Base-by-base conservation (phyloP, 2,888 invertebrate species). In the Dinocampus coccinellae region DNA sequence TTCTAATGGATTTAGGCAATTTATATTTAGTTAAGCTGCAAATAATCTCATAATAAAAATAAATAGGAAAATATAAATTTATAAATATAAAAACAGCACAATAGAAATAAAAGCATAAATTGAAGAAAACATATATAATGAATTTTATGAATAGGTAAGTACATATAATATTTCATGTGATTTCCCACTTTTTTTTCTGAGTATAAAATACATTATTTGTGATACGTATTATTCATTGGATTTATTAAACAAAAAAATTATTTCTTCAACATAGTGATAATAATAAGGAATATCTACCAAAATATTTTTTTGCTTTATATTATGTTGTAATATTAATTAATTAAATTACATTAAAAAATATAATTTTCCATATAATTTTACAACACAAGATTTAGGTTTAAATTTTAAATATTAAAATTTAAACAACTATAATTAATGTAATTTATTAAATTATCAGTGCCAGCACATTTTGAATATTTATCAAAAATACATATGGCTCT, bases 401-500 rank as follows among this genome's bases (percentile, higher is more conserved):
- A 0, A n/a, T 3, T n/a, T 39, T 13, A 11, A 39, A 39, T 39
- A 39, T n/a, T n/a, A n/a, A n/a, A n/a, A n/a, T n/a, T 2, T 13
- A 13, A n/a, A 39, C 6, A n/a, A n/a, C n/a, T 13, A 0, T 36
- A 36, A n/a, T 39, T 3, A 39, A 4, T 39, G n/a, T 39, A 4
- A 39, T 39, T 1, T n/a, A 39, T 39, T 0, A 39, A 39, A 2
- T n/a, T 33, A 33, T 7, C 3, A 13, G 20, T 4, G 47, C n/a
- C n/a, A 16, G n/a, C 1, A 47, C 20, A 47, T 47, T 47, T 16
- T 47, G 20, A 16, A 47, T 47, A n/a, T n/a, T n/a, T 47, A 47
- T 47, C 47, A 47, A 47, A 47, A 47, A 47, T 47, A 47, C 16
- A 47, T 16, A 47, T 47, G 47, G 55, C 55, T 55, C 24, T n/a